Conservation (phyloP, 2,888 invertebrate genomes). For the Odiellus spinosus region DNA sequence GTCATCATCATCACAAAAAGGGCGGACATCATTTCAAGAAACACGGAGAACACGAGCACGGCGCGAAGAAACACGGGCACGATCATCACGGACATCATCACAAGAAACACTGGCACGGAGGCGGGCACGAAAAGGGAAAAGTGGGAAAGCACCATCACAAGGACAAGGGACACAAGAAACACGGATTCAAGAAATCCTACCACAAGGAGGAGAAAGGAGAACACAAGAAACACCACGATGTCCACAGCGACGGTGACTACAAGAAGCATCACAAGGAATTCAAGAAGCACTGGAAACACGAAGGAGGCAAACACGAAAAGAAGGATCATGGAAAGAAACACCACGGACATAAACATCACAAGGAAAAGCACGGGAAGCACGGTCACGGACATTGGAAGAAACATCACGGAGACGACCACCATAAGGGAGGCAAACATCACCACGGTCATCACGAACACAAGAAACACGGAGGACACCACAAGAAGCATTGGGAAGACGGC, state of each 20-base stretch:
- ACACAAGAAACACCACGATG: background rate
- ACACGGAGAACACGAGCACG: background rate
- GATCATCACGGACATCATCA: background rate
- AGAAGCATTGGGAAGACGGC: too few relatives aligned
- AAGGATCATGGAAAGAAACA: background rate
- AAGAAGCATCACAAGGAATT: background rate
- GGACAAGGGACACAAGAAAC: background rate
- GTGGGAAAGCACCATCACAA: background rate
- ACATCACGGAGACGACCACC: too few relatives aligned
- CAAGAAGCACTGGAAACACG: background rate
- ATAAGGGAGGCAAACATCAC: too few relatives aligned
- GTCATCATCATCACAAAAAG: background rate
- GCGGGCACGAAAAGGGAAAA: background rate
- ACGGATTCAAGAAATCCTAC: background rate
- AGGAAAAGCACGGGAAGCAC: too few relatives aligned
- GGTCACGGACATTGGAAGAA: too few relatives aligned
- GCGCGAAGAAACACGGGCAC: background rate
- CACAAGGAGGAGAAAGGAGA: constrained; percentile 1
- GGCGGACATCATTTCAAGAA: background rate
- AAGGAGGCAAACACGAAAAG: background rate
- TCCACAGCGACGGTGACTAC: background rate
- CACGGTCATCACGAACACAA: too few relatives aligned
- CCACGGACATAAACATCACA: background rate
- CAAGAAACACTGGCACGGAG: background rate
- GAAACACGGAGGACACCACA: too few relatives aligned